A percentile compares a stretch with the other conserved stretches of the same genome.
phyloP scores from a whole-genome alignment of 2,888 invertebrate genomes.

The Nephrotoma appendiculata region DNA sequence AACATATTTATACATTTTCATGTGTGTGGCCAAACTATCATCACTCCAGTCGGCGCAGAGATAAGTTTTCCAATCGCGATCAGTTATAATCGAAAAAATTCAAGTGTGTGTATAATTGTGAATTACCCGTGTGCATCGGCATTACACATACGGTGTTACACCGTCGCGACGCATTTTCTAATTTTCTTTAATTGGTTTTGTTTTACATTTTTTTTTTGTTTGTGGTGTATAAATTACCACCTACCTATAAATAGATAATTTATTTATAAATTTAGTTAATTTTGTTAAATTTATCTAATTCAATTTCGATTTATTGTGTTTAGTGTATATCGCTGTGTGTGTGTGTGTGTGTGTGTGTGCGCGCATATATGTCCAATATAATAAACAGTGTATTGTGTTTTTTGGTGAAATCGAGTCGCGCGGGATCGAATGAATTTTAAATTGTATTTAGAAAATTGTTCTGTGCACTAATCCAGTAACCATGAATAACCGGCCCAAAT shows the following conservation, averaged over 20 bases:
- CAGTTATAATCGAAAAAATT: neutral
- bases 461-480: neutral
- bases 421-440: neutral
- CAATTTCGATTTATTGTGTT: neutral
- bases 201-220: neutral
- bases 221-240: neutral
- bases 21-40: neutral
- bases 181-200: neutral
- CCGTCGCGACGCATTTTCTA: neutral
- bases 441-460: neutral
- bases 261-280: neutral
- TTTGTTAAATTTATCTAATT: neutral
- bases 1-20: neutral
- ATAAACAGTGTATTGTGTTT: neutral
- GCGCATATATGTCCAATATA: neutral
- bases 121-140: neutral
- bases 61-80: neutral
- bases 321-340: neutral
- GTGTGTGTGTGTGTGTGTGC: too few relatives aligned
- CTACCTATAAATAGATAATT: neutral
- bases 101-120: neutral
- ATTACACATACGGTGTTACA: neutral
- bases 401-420: neutral
- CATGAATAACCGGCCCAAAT: neutral
- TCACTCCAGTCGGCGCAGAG: neutral